phyloP scores from a whole-genome alignment of 2,797 vertebrate genomes.

The Poeciliopsis infans region DNA sequence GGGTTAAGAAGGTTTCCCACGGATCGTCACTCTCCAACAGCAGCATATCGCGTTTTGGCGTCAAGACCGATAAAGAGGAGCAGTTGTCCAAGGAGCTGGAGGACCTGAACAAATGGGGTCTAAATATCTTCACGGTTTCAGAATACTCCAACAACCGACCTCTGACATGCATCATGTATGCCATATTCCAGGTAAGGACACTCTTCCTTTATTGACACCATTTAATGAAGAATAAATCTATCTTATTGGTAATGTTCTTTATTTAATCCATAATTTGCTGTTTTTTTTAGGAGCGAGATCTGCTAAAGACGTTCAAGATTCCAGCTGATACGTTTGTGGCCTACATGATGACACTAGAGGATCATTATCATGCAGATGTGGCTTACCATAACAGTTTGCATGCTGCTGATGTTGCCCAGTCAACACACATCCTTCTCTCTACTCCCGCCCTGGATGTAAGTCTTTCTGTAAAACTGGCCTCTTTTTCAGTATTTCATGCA shows the following conservation, averaged over 20 bases:
- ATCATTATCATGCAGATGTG: conserved; percentile 96
- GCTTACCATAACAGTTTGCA: conserved; percentile 98
- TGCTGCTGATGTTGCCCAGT: conserved; percentile 96
- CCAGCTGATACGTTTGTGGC: conserved; percentile 92
- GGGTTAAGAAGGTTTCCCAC: conserved; percentile 95
- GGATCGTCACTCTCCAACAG: conserved; percentile 92
- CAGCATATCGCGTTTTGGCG: conserved; percentile 93
- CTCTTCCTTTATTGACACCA: background rate
- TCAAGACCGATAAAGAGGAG: conserved; percentile 96
- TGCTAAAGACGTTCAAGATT: conserved; percentile 96
- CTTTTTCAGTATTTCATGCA: background rate
- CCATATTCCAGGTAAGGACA: conserved; percentile 93
- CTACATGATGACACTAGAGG: conserved; percentile 98
- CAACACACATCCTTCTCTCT: conserved; percentile 96
- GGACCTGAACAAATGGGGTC: conserved; percentile 97
- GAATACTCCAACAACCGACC: conserved; percentile 92
- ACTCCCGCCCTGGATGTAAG: conserved; percentile 96
- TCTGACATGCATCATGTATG: conserved; percentile 98
- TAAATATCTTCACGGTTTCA: conserved; percentile 97
- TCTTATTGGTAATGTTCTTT: background rate
- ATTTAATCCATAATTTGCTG: background rate
- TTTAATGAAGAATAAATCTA: background rate
- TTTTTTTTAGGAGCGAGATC: conserved; percentile 87
- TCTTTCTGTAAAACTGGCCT: background rate
- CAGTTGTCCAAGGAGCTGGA: conserved; percentile 96